Evolutionary conservation across 1,140 invertebrate genomes (phyloP).

Genomic region (Pseudomyrmex pallidus): DNA sequence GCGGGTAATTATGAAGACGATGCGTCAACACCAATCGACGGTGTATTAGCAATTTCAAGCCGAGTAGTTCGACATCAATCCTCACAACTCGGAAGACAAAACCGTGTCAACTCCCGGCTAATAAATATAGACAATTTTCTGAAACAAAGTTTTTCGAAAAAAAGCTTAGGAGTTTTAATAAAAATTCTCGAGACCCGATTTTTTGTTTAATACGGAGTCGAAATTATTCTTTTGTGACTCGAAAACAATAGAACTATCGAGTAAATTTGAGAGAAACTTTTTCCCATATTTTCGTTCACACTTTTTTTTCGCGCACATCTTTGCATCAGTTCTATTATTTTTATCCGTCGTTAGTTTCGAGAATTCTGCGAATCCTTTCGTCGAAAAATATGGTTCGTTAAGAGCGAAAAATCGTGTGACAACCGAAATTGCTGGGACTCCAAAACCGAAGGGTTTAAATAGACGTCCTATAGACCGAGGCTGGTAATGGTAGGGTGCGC

Average conservation of each 20-base stretch:
- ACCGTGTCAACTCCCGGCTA: neutral
- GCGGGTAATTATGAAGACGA: neutral
- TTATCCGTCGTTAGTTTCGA: neutral
- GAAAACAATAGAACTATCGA: neutral
- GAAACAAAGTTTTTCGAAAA: neutral
- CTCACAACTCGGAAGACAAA: constrained; percentile 27
- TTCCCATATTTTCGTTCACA: neutral
- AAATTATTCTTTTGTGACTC: neutral
- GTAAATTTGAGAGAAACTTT: neutral
- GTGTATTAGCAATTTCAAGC: neutral
- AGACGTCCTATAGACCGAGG: neutral
- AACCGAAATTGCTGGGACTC: neutral
- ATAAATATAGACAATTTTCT: neutral
- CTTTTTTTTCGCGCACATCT: no score
- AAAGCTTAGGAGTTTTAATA: neutral
- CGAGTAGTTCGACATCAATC: neutral
- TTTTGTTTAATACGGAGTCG: neutral
- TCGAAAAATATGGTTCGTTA: neutral
- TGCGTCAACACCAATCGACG: no score
- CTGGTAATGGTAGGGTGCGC: neutral
- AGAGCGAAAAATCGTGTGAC: neutral
- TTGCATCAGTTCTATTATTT: no score
- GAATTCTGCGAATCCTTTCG: neutral
- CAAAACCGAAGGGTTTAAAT: constrained; percentile 12
- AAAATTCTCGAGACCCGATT: no score